These are phyloP conservation scores for Bostrychus sinensis DNA, from an alignment of 2,113 vertebrate species.

Conservation along the genomic window DNA sequence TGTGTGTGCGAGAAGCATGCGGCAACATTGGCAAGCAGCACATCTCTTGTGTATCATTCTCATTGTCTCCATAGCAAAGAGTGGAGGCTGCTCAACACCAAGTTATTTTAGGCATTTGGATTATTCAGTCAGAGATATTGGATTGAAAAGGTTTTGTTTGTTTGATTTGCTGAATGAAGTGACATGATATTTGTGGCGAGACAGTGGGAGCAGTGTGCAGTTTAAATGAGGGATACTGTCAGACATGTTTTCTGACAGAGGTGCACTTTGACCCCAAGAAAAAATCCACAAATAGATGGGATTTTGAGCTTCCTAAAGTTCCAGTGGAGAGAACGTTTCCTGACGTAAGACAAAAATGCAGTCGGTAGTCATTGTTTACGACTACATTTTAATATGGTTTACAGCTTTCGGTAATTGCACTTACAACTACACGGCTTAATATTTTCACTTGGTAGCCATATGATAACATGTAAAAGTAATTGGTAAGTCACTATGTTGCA, in stretches of 20 bases:
- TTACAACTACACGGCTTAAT: no score
- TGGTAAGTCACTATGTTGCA: no score
- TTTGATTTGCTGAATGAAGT: background rate
- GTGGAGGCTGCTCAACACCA: constrained; percentile 11
- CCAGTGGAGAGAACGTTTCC: no score
- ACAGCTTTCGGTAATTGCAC: no score
- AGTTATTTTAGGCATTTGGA: constrained; percentile 11
- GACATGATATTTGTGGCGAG: background rate
- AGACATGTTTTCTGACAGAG: background rate
- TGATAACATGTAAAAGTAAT: no score
- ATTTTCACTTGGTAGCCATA: no score
- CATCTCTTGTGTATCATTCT: constrained; percentile 1
- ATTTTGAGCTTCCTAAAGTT: background rate
- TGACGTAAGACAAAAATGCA: no score
- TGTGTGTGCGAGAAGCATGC: background rate
- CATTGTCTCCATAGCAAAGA: constrained; percentile 38
- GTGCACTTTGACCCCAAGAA: background rate
- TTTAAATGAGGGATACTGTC: background rate
- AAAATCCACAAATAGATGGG: background rate
- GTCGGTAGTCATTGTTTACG: no score
- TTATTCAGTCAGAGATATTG: background rate
- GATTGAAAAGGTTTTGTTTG: background rate
- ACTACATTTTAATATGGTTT: no score
- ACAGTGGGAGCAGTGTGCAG: background rate
- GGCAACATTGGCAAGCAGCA: constrained; percentile 6